A percentile compares a stretch with the other conserved stretches of the same genome.
These are phyloP conservation scores for Gadopsis marmoratus DNA, from an alignment of 2,797 vertebrate genomes.

Conservation along the genomic window DNA sequence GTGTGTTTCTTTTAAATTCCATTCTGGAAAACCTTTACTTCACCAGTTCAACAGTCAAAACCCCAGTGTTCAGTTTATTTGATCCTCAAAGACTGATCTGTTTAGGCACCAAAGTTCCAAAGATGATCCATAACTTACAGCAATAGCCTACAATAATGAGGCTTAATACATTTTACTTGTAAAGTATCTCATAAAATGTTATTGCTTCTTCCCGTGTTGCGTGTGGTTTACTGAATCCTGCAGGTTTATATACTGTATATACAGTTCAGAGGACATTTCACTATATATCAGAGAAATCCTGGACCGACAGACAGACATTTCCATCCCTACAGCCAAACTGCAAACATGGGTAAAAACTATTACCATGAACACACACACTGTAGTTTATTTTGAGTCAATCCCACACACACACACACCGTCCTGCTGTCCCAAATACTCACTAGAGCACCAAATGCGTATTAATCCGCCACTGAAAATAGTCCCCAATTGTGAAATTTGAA, in stretches of 20 bases:
- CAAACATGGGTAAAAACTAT: background rate
- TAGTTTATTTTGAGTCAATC: background rate
- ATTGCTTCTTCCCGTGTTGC: background rate
- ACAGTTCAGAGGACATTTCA: background rate
- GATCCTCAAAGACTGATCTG: background rate
- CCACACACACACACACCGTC: background rate
- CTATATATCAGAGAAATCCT: background rate
- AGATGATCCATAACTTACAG: background rate
- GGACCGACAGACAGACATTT: background rate
- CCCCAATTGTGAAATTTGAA: background rate
- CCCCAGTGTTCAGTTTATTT: background rate
- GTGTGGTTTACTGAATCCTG: background rate
- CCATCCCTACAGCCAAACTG: background rate
- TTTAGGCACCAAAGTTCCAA: background rate
- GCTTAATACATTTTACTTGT: background rate
- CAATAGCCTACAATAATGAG: background rate
- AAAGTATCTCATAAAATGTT: background rate
- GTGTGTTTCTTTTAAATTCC: slow-evolving; percentile 14
- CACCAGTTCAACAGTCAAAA: background rate
- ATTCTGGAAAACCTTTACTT: background rate
- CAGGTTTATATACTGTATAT: background rate
- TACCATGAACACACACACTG: background rate
- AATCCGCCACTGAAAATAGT: background rate
- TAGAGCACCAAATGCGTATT: background rate
- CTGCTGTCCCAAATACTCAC: background rate